Percentiles rank a stretch among this genome's conserved stretches.
These are phyloP conservation scores for Ptychoptera albimana DNA, from an alignment of 2,888 invertebrate species.

Conservation along the genomic window DNA sequence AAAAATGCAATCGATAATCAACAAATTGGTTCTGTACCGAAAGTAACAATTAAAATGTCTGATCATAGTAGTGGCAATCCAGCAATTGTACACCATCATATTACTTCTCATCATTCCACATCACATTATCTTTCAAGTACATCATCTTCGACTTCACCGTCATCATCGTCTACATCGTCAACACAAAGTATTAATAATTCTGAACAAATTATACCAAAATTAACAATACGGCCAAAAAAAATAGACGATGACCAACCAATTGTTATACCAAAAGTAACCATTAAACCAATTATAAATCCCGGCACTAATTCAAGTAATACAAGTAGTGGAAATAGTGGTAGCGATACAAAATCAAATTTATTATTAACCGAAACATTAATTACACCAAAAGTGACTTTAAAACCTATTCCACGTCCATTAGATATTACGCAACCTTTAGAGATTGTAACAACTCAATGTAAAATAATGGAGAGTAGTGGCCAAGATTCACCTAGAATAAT, in stretches of 20 bases:
- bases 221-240: conserved; percentile 13
- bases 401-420: conserved; percentile 32
- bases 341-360: background rate
- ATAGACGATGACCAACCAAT: conserved; percentile 1
- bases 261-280: conserved; percentile 27
- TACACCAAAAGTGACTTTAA: conserved; percentile 37
- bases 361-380: conserved; percentile 3
- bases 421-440: conserved; percentile 28
- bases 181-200: background rate
- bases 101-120: too few species aligned
- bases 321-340: conserved; percentile 11
- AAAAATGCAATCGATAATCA: conserved; percentile 14
- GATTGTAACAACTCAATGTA: conserved; percentile 23
- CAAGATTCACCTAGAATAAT: conserved; percentile 39
- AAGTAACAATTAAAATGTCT: conserved; percentile 7
- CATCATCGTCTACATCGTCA: background rate
- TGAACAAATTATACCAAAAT: conserved; percentile 13
- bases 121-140: background rate
- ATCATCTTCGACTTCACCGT: conserved; percentile 4
- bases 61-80: background rate
- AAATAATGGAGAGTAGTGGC: background rate
- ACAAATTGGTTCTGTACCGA: conserved; percentile 9
- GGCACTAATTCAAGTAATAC: conserved; percentile 13
- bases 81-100: background rate
- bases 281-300: conserved; percentile 30